These are phyloP conservation scores for Poeciliopsis gracilis DNA, from an alignment of 2,797 vertebrate genomes.

Conservation along the genomic window DNA sequence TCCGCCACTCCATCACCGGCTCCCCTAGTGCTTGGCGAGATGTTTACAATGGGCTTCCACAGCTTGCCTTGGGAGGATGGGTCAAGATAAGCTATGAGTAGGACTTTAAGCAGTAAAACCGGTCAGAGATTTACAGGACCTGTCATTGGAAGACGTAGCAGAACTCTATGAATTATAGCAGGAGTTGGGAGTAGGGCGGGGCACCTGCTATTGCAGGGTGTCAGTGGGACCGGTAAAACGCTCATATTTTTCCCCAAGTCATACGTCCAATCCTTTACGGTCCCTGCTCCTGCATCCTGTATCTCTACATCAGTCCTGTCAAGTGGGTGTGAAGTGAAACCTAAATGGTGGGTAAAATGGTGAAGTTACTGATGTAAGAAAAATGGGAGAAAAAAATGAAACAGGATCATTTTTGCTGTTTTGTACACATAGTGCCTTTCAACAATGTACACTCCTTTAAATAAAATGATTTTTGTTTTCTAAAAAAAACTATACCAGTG, in stretches of 20 bases:
- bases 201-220: constrained; percentile 63
- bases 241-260: constrained; percentile 69
- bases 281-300: constrained; percentile 52
- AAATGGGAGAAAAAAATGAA: neutral
- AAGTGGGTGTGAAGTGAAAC: constrained; percentile 42
- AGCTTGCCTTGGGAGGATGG: constrained; percentile 34
- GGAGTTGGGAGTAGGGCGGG: constrained; percentile 20
- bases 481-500: no score
- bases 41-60: constrained; percentile 37
- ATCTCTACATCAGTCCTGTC: constrained; percentile 73
- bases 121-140: constrained; percentile 70
- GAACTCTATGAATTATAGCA: constrained; percentile 64
- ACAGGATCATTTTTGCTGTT: neutral
- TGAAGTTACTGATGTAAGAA: constrained; percentile 34
- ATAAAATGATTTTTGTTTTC: no score
- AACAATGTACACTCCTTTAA: no score
- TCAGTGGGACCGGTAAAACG: constrained; percentile 72
- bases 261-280: constrained; percentile 25
- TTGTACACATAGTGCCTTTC: neutral
- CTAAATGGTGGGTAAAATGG: constrained; percentile 66
- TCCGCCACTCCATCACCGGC: constrained; percentile 22
- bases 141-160: constrained; percentile 61
- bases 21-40: constrained; percentile 5
- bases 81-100: constrained; percentile 62
- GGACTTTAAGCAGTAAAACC: constrained; percentile 75